Evolutionary conservation across 1,140 invertebrate species (phyloP).

Genomic region (Cotesia typhae): DNA sequence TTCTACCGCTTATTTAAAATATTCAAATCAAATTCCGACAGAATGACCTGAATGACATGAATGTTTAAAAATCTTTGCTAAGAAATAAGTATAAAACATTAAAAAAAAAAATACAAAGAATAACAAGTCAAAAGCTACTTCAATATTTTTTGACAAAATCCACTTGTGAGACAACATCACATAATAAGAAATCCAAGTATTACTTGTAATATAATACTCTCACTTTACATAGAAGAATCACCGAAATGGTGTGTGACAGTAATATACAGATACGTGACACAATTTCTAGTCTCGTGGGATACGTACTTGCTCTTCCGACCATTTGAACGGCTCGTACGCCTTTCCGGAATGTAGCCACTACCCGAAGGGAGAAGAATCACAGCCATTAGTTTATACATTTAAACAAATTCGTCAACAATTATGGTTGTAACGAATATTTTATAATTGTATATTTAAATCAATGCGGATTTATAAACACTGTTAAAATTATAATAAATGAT

Average conservation of each 20-base stretch:
- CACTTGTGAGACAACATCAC: too few relatives aligned
- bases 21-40: too few relatives aligned
- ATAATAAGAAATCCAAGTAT: too few relatives aligned
- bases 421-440: not conserved
- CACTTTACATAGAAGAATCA: conserved; percentile 9
- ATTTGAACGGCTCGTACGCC: conserved; percentile 98
- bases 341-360: conserved; percentile 99
- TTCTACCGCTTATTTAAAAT: too few relatives aligned
- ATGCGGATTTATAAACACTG: too few relatives aligned
- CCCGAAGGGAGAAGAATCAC: conserved; percentile 65
- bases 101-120: too few relatives aligned
- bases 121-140: too few relatives aligned
- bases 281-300: conserved; percentile 66
- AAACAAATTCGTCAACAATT: conserved; percentile 54
- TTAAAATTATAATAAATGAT: too few relatives aligned
- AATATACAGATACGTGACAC: conserved; percentile 55
- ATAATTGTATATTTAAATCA: too few relatives aligned
- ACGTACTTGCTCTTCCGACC: conserved; percentile 97
- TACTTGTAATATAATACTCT: conserved; percentile 18
- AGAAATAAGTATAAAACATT: not conserved
- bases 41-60: too few relatives aligned
- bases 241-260: conserved; percentile 31
- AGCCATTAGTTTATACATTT: conserved; percentile 65
- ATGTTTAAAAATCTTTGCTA: too few relatives aligned
- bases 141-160: too few relatives aligned